Base-by-base conservation (phyloP, 2,797 vertebrate genomes). In the Chaetophractus vellerosus region DNA sequence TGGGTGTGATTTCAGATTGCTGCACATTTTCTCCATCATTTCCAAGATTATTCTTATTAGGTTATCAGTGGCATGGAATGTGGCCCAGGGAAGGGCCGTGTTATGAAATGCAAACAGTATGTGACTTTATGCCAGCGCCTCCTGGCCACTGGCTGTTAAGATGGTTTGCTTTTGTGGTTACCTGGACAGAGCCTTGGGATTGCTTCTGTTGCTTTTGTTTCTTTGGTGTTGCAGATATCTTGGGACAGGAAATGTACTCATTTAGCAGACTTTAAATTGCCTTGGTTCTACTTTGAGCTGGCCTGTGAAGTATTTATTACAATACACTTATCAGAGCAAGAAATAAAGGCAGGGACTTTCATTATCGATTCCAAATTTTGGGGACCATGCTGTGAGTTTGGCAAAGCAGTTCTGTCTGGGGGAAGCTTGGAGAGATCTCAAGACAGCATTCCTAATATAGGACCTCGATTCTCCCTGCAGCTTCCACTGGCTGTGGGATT, bases 391-490 rank as follows among this genome's bases (percentile, higher is more conserved):
- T 93, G 93, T 72, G 90, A 95, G 50, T 96, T 82, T 97, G 97
- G 97, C 96, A 95, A 93, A 95, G 28, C n/a, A 88, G 38, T 52
- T 92, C 92, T 88, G 83, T 95, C 93, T 95, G 21, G 86, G 68
- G 80, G 71, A 92, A 97, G 74, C 72, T 95, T 97, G 96, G 96
- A 91, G 57, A 68, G 64, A 64, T 91, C 83, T 96, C 93, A 90
- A 93, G 87, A 79, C 52, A 66, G 93, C 55, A 11, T 91, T 96
- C 86, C 89, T 94, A 41, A 93, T 21, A 74, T 36, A 96, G 91
- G 95, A 80, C 95, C 89, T 95, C 63, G 2, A 36, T 93, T 91
- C 91, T 80, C 12, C 1, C 19, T 38, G 86, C 76, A 84, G 92
- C 85, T 90, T 88, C 76, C 21, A 72, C 86, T 90, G 93, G 91